These are phyloP conservation scores for Ophioderma brevispina DNA, from an alignment of 35 echinoderm and acorn worm genomes.

Conservation along the genomic window DNA sequence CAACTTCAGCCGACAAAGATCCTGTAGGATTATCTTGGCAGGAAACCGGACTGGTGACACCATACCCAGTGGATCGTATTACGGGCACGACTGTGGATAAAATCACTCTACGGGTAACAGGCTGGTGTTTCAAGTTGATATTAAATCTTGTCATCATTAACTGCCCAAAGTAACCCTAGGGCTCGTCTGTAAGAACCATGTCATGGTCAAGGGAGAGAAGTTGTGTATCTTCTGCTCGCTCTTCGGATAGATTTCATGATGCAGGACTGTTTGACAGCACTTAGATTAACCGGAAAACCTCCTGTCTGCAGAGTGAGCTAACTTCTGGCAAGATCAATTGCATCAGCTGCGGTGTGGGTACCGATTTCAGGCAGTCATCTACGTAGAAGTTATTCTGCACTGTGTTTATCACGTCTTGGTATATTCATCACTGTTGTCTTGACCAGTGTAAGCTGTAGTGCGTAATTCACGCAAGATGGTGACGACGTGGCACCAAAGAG, in stretches of 20 bases:
- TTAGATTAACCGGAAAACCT: conserved; percentile 39
- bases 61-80: conserved; percentile 65
- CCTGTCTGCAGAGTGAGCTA: conserved; percentile 12
- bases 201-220: conserved; percentile 27
- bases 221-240: conserved; percentile 18
- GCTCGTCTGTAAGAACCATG: conserved; percentile 49
- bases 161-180: conserved; percentile 60
- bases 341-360: neutral
- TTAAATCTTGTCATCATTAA: conserved; percentile 58
- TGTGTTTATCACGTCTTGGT: neutral
- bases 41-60: conserved; percentile 29
- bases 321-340: conserved; percentile 21
- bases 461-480: neutral
- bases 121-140: conserved; percentile 22
- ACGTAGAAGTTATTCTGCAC: conserved; percentile 42
- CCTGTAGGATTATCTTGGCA: conserved; percentile 38
- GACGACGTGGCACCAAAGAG: no score
- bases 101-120: conserved; percentile 13
- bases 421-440: neutral
- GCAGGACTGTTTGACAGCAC: conserved; percentile 25
- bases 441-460: neutral
- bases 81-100: conserved; percentile 55
- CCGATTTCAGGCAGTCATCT: conserved; percentile 46
- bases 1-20: neutral
- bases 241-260: conserved; percentile 41